Base-by-base conservation (phyloP, 2,113 vertebrate genomes). In the Pitta sordida region DNA sequence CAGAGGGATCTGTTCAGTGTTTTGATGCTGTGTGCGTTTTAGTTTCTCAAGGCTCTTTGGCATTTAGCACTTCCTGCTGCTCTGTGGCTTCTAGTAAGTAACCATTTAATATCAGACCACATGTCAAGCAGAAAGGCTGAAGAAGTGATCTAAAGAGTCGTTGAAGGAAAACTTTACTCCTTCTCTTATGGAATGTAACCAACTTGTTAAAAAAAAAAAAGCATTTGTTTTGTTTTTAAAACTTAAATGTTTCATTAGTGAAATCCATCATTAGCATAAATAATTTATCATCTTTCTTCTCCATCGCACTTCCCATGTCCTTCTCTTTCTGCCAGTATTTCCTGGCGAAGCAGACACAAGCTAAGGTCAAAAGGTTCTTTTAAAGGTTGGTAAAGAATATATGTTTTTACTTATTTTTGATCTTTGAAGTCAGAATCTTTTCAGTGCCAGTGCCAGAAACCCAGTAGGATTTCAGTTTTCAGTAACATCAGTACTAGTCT, bases 61-160 rank as follows among this genome's bases (percentile, higher is more conserved):
- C 58, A 63, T 92, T 86, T 88, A 91, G 93, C 82, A 89, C 88
- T 96, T 96, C 94, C 96, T 96, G 95, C 71, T 93, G 41, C 37
- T 90, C 30, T 91, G 87, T 68, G 78, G 87, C 80, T 95, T 63
- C 63, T 59, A 63, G 73, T 43, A 64, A 94, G 90, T 92, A 94
- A 94, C 80, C 44, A 84, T 87, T 91, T 92, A 90, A 59, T 93
- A 94, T 84, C 87, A 93, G 71, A 83, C 67, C 4, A 0, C 60
- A 49, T 3, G 7, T 68, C 85, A 86, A 90, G 15, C 58, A 41
- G 19, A 52, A 82, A 71, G 76, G 34, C 41, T 56, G 43, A 70
- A 78, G 48, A 67, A 70, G 7, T 24, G 29, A 58, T 73, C 77
- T 48, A 22, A 83, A 83, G 17, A 30, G 30, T 5, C 52, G 37